Conservation (phyloP, 2,113 vertebrate genomes). For the Stegostoma tigrinum region DNA sequence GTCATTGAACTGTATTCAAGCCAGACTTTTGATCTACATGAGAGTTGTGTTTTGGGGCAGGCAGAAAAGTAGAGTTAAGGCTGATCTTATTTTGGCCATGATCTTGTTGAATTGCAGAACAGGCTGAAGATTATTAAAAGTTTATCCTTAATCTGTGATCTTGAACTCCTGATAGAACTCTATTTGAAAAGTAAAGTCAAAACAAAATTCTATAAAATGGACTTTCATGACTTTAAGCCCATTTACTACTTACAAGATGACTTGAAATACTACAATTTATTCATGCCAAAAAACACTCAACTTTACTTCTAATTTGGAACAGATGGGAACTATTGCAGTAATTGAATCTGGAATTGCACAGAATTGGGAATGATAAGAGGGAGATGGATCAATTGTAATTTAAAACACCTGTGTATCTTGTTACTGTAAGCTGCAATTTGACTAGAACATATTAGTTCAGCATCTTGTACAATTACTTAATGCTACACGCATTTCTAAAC, state of each 20-base stretch:
- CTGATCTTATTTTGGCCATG: too few species aligned
- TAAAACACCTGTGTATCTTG: not conserved
- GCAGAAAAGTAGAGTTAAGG: too few species aligned
- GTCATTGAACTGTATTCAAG: too few species aligned
- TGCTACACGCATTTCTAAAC: not conserved
- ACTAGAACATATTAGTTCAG: not conserved
- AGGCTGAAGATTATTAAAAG: too few species aligned
- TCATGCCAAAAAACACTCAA: not conserved
- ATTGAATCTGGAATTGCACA: not conserved
- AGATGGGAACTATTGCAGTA: not conserved
- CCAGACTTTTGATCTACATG: too few species aligned
- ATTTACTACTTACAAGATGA: not conserved
- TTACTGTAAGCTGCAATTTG: not conserved
- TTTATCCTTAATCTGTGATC: not conserved
- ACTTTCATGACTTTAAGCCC: not conserved
- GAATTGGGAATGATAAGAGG: not conserved
- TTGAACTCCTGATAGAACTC: not conserved
- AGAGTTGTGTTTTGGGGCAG: too few species aligned
- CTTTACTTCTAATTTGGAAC: not conserved
- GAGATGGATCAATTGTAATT: not conserved
- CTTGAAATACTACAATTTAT: not conserved
- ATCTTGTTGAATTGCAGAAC: too few species aligned
- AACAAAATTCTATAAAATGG: not conserved
- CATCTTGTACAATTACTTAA: not conserved
- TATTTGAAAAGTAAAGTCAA: not conserved